These are phyloP conservation scores for Crocuta crocuta DNA, from an alignment of 2,113 vertebrate genomes.

Conservation along the genomic window DNA sequence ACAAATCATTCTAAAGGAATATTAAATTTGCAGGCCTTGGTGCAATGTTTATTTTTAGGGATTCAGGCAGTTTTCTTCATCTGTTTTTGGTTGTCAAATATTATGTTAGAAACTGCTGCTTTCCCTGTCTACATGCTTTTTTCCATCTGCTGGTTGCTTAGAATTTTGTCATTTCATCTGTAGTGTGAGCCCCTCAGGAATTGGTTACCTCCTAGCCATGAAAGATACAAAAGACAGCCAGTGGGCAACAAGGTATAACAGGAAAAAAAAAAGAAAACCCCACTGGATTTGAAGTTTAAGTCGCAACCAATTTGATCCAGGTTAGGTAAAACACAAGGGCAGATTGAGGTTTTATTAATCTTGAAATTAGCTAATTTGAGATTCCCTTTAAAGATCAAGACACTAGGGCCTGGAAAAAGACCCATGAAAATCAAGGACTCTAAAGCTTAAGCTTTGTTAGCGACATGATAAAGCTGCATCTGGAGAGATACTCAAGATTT, in stretches of 20 bases:
- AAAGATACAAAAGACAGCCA: neutral
- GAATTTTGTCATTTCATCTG: neutral
- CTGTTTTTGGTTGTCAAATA: neutral
- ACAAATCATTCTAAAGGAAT: slow-evolving; percentile 24
- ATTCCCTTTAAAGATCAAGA: neutral
- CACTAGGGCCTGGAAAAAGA: neutral
- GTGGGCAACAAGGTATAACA: neutral
- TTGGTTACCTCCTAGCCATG: neutral
- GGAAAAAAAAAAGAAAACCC: no score
- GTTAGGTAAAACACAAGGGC: neutral
- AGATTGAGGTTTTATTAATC: neutral
- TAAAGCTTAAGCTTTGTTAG: neutral
- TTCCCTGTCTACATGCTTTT: neutral
- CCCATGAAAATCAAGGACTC: neutral
- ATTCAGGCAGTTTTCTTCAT: neutral
- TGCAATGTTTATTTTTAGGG: neutral
- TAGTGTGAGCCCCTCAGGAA: neutral
- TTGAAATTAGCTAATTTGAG: neutral
- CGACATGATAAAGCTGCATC: neutral
- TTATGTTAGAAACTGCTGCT: neutral
- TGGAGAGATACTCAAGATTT: neutral
- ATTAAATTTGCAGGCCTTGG: neutral
- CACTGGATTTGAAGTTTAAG: neutral
- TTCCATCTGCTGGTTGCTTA: neutral
- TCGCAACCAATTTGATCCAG: neutral